Base-by-base conservation (phyloP, 2,113 vertebrate species). In the Pseudolaguvia tuberculata region DNA sequence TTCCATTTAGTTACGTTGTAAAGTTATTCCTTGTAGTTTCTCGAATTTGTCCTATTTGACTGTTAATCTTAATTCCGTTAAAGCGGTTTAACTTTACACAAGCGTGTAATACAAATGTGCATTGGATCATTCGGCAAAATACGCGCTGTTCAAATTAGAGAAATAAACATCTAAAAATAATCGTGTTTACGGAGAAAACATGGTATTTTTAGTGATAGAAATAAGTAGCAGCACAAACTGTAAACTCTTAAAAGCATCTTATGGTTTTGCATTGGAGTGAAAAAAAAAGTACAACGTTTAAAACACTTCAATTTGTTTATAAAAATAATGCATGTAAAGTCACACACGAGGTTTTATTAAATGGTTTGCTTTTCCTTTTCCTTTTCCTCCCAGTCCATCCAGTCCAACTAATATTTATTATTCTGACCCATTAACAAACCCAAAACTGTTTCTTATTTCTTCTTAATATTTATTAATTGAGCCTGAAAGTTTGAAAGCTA, bases 401-500 rank as follows among this genome's bases (percentile, higher is more conserved):
- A 68, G 39, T 51, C 73, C 9, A 14, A 23, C 67, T 67, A 42
- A 73, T n/a, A 70, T 58, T 17, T 68, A 47, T 58, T 31, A 73
- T 58, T 42, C 53, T 76, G 63, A 73, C 25, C 29, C 29, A 6
- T 50, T 29, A 71, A 23, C 27, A 20, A n/a, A 17, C 29, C 29
- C 23, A 42, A 57, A 23, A 15, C 35, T 55, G 62, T 76, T 76
- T 18, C 74, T 14, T 1, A 11, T 42, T 14, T 61, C 63, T 48
- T 14, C 13, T 71, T 53, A 20, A 62, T 11, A 67, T 51, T 69
- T 50, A 35, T 27, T 47, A 48, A n/a, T 58, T 59, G 70, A 29
- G 5, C 52, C 55, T 62, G 1, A 55, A 31, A 35, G 3, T 35
- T 6, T n/a, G 9, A 50, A 63, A 29, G 4, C 5, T 42, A n/a